These are phyloP conservation scores for Aplocera efformata DNA, from an alignment of 2,888 invertebrate species.

Conservation along the genomic window DNA sequence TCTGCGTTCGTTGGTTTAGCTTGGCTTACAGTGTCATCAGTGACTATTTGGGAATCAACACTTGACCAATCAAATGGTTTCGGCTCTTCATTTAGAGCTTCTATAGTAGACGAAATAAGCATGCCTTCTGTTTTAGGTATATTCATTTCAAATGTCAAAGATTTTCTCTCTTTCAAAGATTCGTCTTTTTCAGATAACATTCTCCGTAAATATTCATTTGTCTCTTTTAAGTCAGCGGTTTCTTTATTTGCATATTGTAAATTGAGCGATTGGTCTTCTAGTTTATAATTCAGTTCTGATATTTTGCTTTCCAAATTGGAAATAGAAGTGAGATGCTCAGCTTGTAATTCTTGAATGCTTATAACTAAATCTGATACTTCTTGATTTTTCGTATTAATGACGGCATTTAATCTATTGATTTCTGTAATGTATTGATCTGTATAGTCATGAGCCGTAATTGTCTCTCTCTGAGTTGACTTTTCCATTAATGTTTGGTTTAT, in stretches of 20 bases:
- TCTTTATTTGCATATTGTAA: constrained; percentile 40
- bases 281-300: constrained; percentile 53
- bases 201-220: constrained; percentile 47
- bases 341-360: constrained; percentile 47
- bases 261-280: constrained; percentile 37
- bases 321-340: constrained; percentile 38
- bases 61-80: constrained; percentile 46
- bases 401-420: constrained; percentile 78
- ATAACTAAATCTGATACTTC: constrained; percentile 61
- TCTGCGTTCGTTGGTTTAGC: background rate
- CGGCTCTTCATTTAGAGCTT: constrained; percentile 50
- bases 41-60: constrained; percentile 68
- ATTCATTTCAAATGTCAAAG: constrained; percentile 68
- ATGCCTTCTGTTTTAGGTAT: constrained; percentile 77
- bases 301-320: constrained; percentile 51
- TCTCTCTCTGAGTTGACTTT: constrained; percentile 38
- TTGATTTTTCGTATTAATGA: constrained; percentile 71
- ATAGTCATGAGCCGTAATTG: constrained; percentile 52
- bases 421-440: constrained; percentile 76
- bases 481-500: constrained; percentile 55
- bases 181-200: constrained; percentile 53
- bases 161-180: constrained; percentile 57
- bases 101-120: constrained; percentile 71
- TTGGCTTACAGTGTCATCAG: constrained; percentile 37
- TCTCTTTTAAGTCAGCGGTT: constrained; percentile 39